Evolutionary conservation across 2,113 vertebrate genomes (phyloP), one percentile per base, ranked within the genome.

Genomic region (Thryonomys swinderianus): DNA sequence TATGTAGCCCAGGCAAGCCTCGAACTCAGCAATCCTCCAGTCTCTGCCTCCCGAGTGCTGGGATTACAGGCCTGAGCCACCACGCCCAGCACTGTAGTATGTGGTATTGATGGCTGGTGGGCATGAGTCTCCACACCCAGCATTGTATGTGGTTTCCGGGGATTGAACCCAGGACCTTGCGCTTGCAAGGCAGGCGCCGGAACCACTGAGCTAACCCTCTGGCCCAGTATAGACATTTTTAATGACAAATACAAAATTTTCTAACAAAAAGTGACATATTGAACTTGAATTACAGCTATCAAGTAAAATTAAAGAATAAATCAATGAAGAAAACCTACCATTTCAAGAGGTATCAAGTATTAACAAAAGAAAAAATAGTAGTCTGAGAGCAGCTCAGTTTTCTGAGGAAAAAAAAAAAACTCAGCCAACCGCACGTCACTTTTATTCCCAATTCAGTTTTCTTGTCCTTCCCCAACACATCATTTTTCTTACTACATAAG

Each of bases 241-340:
- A 20, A 85, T 89, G 90, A 91, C 62, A 95, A 62, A 78, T 76
- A 90, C 12, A 69, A 83, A 76, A 85, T 81, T 71, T 9, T 55
- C 30, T 61, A 86, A 85, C 30, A 81, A 93, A 62, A 78, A 23
- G 42, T 78, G 16, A 34, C 21, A 37, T 27, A 37, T 20, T 45
- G 34, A 94, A 17, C 13, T 73, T 90, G 37, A 20, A 83, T 71
- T 93, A 17, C 45, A 92, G 74, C 27, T 79, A 45, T 40, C 62
- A 83, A 85, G 48, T 37, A 86, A 95, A 16, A 93, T 34, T n/a
- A 79, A 87, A 84, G n/a, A 90, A 90, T 57, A 51, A 87, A 80
- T 73, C 76, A 62, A n/a, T 42, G 21, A 86, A 80, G 48, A 91
- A 85, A 93, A n/a, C 6, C 9, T 76, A 23, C 86, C 79, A 59